Percentiles rank a stretch among this genome's conserved stretches.
Conservation (phyloP, 2,113 vertebrate genomes). For the Chaetorhynchus papuensis region DNA sequence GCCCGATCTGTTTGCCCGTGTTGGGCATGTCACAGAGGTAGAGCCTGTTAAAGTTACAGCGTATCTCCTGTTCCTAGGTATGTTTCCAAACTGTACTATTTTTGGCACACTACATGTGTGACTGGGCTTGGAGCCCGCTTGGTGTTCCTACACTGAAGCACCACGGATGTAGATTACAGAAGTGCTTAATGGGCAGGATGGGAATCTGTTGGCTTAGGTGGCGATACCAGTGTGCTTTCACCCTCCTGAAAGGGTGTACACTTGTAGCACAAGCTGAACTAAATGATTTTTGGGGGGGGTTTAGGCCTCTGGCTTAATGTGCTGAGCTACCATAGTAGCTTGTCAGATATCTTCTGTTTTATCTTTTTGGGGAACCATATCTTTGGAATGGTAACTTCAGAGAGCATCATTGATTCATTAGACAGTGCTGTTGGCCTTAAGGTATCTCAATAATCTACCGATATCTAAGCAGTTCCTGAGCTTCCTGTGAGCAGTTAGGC, state of each 20-base stretch:
- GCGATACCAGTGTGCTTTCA: constrained; percentile 29
- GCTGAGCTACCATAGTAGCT: constrained; percentile 46
- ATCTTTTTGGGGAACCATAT: constrained; percentile 5
- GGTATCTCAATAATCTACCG: constrained; percentile 25
- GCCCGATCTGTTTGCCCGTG: constrained; percentile 41
- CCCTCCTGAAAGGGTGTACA: constrained; percentile 2
- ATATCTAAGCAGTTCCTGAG: background rate
- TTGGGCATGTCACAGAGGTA: constrained; percentile 53
- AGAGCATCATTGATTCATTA: constrained; percentile 20
- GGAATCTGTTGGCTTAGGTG: constrained; percentile 40
- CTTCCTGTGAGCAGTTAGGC: constrained; percentile 3
- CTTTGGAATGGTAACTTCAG: background rate
- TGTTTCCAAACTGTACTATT: constrained; percentile 6
- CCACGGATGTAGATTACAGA: background rate
- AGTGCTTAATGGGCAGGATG: constrained; percentile 21
- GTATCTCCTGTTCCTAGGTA: constrained; percentile 21
- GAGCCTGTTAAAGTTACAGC: constrained; percentile 35
- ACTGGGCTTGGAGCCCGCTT: constrained; percentile 52
- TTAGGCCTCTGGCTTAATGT: constrained; percentile 40
- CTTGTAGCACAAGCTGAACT: constrained; percentile 32
- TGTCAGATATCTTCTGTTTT: background rate
- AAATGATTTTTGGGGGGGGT: constrained; percentile 51
- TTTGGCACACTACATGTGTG: constrained; percentile 71
- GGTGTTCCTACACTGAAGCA: constrained; percentile 58
- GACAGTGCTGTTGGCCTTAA: constrained; percentile 37